Evolutionary conservation across 2,888 invertebrate genomes (phyloP).

Genomic region (Hirtodrosophila alboralis): DNA sequence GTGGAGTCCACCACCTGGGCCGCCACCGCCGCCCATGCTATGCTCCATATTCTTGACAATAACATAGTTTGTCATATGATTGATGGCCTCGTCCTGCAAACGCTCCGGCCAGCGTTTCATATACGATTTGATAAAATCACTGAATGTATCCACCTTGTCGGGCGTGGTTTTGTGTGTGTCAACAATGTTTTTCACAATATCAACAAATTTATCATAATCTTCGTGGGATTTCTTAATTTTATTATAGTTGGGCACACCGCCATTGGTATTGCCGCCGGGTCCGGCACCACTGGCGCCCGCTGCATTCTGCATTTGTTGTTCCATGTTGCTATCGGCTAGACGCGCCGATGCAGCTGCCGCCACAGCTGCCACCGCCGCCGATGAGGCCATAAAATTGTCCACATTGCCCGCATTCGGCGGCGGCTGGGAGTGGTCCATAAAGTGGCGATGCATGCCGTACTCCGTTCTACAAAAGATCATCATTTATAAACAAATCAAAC

Average conservation of each 20-base stretch:
- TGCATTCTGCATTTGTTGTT: constrained; percentile 79
- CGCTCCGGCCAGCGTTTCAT: constrained; percentile 83
- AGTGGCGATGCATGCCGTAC: constrained; percentile 83
- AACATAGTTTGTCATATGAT: constrained; percentile 83
- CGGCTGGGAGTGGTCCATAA: constrained; percentile 83
- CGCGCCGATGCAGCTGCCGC: constrained; percentile 80
- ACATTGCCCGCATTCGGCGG: constrained; percentile 80
- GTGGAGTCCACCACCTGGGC: constrained; percentile 52
- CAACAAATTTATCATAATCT: constrained; percentile 83
- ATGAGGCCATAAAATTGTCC: constrained; percentile 83
- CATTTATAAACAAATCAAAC: constrained; percentile 1
- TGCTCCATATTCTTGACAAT: constrained; percentile 84
- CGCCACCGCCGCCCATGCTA: constrained; percentile 74
- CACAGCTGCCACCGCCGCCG: constrained; percentile 82
- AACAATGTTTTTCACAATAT: constrained; percentile 83
- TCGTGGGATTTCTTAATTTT: constrained; percentile 79
- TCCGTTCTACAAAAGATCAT: constrained; percentile 73
- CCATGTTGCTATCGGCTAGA: constrained; percentile 81
- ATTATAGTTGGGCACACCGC: constrained; percentile 80
- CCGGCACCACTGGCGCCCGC: constrained; percentile 69
- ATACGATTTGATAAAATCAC: constrained; percentile 82
- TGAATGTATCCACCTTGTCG: constrained; percentile 82
- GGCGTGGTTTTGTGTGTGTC: constrained; percentile 82
- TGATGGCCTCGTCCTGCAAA: constrained; percentile 82
- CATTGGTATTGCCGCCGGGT: constrained; percentile 75